Evolutionary conservation across 2,797 vertebrate species (phyloP).

Genomic region (Trematomus bernacchii): DNA sequence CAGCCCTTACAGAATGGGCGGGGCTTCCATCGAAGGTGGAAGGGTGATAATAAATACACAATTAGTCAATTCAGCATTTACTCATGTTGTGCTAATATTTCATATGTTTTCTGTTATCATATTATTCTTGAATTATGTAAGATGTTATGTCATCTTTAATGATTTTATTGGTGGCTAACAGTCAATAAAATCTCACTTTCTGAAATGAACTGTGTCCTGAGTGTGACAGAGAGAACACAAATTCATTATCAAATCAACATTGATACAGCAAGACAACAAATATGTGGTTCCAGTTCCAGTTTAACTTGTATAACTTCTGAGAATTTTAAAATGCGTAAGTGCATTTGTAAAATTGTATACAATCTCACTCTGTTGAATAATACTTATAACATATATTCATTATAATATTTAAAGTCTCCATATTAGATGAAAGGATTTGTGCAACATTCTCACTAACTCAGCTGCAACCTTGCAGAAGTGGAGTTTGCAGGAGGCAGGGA

Average conservation of each 20-base stretch:
- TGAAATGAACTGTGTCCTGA: slow-evolving; percentile 4
- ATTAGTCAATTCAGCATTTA: background rate
- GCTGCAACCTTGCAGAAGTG: slow-evolving; percentile 70
- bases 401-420: background rate
- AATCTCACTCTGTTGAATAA: background rate
- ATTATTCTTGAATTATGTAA: background rate
- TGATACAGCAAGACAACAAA: background rate
- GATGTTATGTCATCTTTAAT: background rate
- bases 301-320: background rate
- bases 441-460: slow-evolving; percentile 38
- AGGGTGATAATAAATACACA: background rate
- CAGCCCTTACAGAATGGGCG: slow-evolving; percentile 43
- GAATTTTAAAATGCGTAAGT: background rate
- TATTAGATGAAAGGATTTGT: background rate
- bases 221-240: background rate
- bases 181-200: slow-evolving; percentile 22
- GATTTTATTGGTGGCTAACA: background rate
- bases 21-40: slow-evolving; percentile 26
- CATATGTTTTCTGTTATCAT: background rate
- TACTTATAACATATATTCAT: background rate
- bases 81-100: background rate
- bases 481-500: slow-evolving; percentile 50
- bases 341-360: background rate
- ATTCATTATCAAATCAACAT: background rate
- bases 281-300: background rate